phyloP scores from a whole-genome alignment of 1,140 invertebrate species.

The Lordiphosa collinella region DNA sequence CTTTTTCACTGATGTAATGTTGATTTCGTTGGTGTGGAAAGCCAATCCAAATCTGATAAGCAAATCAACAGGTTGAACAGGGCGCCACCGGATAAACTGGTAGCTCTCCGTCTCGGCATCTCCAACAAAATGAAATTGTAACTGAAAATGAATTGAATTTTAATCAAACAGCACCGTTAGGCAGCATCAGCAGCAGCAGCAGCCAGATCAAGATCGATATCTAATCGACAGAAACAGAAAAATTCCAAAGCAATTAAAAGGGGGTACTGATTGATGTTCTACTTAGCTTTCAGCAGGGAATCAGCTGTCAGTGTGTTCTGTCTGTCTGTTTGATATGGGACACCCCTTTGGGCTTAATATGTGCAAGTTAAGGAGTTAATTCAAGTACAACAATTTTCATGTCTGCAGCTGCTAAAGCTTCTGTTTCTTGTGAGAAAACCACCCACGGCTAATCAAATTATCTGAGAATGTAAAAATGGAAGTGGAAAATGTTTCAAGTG shows the following conservation, averaged over 20 bases:
- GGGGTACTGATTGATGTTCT: slow-evolving; percentile 3
- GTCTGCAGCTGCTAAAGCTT: slow-evolving; percentile 2
- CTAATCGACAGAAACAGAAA: neutral
- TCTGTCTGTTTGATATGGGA: neutral
- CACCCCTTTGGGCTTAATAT: neutral
- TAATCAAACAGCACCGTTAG: slow-evolving; percentile 26
- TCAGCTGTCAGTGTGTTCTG: neutral
- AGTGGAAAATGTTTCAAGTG: too few species aligned
- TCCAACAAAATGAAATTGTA: slow-evolving; percentile 9
- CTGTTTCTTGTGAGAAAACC: neutral
- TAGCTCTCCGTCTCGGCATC: slow-evolving; percentile 3
- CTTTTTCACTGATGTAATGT: slow-evolving; percentile 8
- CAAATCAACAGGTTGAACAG: slow-evolving; percentile 11
- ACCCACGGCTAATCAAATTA: slow-evolving; percentile 8
- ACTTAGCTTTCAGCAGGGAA: slow-evolving; percentile 9
- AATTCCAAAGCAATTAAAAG: slow-evolving; percentile 11
- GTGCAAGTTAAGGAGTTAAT: slow-evolving; percentile 4
- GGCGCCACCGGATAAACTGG: slow-evolving; percentile 2
- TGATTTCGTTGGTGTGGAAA: slow-evolving; percentile 4
- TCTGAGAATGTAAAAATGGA: neutral
- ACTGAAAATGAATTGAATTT: slow-evolving; percentile 31
- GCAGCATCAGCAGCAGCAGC: neutral
- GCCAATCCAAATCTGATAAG: slow-evolving; percentile 2
- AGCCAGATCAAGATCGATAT: slow-evolving; percentile 8
- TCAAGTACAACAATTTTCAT: slow-evolving; percentile 3